A percentile compares a stretch with the other conserved stretches of the same genome.
These are phyloP conservation scores for Nephrotoma flavescens DNA, from an alignment of 2,888 invertebrate species.

Conservation along the genomic window DNA sequence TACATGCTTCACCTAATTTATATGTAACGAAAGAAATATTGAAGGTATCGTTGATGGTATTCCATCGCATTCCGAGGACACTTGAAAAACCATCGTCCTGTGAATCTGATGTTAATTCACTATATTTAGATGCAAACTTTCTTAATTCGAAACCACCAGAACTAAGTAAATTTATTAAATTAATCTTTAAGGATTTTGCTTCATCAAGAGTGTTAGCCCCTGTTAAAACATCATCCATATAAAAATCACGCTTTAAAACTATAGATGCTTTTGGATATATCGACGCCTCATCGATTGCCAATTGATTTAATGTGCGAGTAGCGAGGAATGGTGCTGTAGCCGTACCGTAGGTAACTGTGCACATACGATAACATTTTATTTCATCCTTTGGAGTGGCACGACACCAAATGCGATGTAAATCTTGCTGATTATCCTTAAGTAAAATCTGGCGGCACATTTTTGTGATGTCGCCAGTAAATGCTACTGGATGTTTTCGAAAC, in stretches of 20 bases:
- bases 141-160: not conserved
- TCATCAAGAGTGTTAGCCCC: no score
- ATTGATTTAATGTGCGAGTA: no score
- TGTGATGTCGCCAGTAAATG: no score
- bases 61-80: not conserved
- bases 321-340: not conserved
- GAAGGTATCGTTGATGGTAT: not conserved
- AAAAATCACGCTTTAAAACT: no score
- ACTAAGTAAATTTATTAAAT: not conserved
- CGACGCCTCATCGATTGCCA: no score
- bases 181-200: not conserved
- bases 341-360: not conserved
- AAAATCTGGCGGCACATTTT: no score
- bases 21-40: not conserved
- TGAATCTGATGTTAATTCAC: not conserved
- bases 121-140: not conserved
- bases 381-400: not conserved
- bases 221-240: no score
- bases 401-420: not conserved
- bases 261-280: no score
- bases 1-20: no score
- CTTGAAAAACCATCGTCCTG: not conserved
- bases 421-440: not conserved
- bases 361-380: not conserved
- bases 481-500: not conserved